Conservation (phyloP, 2,888 invertebrate species). For the Pollenia griseotomentosa region DNA sequence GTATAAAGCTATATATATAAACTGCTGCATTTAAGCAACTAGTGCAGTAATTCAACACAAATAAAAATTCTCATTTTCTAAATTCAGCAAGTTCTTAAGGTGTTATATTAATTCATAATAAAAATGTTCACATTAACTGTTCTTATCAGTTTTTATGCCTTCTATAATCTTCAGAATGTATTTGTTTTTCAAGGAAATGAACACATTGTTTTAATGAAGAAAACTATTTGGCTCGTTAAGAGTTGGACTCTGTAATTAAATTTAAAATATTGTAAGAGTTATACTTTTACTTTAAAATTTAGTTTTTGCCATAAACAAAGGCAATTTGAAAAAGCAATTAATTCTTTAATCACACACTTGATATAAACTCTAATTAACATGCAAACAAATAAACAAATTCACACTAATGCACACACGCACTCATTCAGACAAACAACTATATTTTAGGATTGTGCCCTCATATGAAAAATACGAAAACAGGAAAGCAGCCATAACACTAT, state of each 20-base stretch:
- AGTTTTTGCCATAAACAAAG: neutral
- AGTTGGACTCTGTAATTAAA: constrained; percentile 18
- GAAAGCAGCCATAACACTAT: constrained; percentile 10
- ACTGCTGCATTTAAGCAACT: too few relatives aligned
- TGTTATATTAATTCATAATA: neutral
- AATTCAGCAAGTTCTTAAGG: neutral
- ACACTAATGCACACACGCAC: neutral
- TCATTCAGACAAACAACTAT: neutral
- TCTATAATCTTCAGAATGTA: neutral
- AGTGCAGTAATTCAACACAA: too few relatives aligned
- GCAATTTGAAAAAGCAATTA: constrained; percentile 20
- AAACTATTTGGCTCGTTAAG: neutral
- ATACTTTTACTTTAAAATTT: neutral
- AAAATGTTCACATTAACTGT: neutral
- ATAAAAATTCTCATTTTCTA: too few relatives aligned
- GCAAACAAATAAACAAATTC: constrained; percentile 41
- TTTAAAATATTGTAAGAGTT: neutral
- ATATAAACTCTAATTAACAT: constrained; percentile 35
- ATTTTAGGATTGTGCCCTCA: neutral
- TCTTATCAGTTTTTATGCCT: neutral
- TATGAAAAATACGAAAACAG: neutral
- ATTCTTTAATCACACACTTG: constrained; percentile 37
- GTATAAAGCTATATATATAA: too few relatives aligned
- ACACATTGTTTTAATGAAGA: constrained; percentile 6
- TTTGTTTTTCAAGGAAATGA: constrained; percentile 2